Percentiles rank a stretch among this genome's conserved stretches.
Conservation (phyloP, 2,797 vertebrate genomes). For the Malurus leucopterus region DNA sequence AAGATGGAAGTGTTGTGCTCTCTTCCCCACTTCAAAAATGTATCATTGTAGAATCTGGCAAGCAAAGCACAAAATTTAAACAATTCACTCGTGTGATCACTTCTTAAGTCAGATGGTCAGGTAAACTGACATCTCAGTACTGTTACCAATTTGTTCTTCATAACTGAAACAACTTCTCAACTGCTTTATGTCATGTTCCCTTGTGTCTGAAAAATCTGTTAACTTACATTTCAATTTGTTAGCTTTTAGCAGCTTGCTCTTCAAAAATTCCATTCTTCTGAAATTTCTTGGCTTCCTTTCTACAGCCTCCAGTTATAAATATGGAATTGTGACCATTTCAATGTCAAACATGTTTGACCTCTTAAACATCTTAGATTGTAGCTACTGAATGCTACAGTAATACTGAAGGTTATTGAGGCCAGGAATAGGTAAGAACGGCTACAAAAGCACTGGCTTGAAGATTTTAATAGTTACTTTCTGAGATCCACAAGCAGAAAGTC, state of each 20-base stretch:
- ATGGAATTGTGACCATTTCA: not conserved
- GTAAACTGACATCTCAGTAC: not conserved
- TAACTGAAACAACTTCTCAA: not conserved
- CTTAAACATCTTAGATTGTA: not conserved
- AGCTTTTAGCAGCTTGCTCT: not conserved
- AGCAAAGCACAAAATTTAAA: not conserved
- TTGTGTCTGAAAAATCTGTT: not conserved
- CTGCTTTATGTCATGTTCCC: not conserved
- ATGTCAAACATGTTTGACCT: not conserved
- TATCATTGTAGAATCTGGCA: not conserved
- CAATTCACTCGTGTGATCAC: not conserved
- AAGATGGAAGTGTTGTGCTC: not conserved
- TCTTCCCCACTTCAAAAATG: not conserved
- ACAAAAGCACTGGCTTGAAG: not conserved
- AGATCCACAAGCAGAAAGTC: not conserved
- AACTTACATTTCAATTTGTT: not conserved
- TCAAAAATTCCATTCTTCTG: not conserved
- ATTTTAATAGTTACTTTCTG: not conserved
- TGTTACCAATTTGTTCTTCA: not conserved
- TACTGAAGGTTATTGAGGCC: not conserved
- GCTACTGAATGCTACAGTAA: not conserved
- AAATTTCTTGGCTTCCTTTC: not conserved
- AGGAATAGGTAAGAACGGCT: not conserved
- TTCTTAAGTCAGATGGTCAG: not conserved
- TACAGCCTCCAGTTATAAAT: not conserved